Evolutionary conservation across 1,140 invertebrate genomes (phyloP), one percentile per base, ranked within the genome.

Genomic region (Homarus americanus): DNA sequence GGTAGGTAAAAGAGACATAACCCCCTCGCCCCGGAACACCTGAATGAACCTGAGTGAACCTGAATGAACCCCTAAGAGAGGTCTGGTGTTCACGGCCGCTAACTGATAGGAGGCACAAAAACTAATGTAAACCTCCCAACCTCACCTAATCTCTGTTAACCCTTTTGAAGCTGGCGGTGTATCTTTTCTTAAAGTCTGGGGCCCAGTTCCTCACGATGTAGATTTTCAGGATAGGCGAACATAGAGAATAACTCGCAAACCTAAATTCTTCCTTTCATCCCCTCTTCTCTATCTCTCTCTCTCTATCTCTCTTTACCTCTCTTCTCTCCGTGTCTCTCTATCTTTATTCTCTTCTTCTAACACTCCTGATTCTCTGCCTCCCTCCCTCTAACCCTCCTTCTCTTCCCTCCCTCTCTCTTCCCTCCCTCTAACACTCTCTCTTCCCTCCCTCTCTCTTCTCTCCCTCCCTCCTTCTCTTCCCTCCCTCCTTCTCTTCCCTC

Each of bases 121-220:
- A 83, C 49, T 83, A 83, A 83, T 83, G 80, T 83, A 83, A 83
- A 83, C 80, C 80, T 69, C 28, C 80, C 58, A 66, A 63, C 32
- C 80, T 83, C 80, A 69, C 80, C 80, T 83, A 83, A 83, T 83
- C 80, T 83, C 80, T 83, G 58, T 66, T 69, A 83, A 83, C 80
- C 80, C 80, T 83, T 83, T 83, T 83, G 80, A 83, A 83, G 80
- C 36, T 66, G 80, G 53, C 80, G 80, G 80, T n/a, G n/a, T 83
- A 83, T 83, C 80, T 83, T 83, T 83, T 83, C 80, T 83, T 38
- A n/a, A 69, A 83, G 40, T 79, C 40, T 79, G 10, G 63, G 40
- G 76, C 36, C 40, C 40, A 79, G 76, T 79, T 79, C 44, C 76
- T 44, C 40, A 44, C 76, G 76, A 79, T 41, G 76, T 79, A 49